Conservation (phyloP, 2,113 vertebrate species). For the Melanocharis versteri region DNA sequence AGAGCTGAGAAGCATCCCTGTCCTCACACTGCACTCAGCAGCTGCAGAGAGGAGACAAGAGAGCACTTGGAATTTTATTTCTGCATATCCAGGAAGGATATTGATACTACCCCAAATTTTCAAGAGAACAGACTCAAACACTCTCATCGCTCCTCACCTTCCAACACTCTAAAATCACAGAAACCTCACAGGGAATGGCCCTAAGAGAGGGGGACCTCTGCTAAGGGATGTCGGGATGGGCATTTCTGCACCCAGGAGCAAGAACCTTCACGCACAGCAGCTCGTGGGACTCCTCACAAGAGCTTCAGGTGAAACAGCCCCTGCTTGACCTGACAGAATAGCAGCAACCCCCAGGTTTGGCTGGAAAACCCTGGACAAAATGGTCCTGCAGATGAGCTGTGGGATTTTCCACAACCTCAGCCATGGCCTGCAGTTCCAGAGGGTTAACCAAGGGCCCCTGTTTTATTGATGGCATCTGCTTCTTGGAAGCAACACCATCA, state of each 20-base stretch:
- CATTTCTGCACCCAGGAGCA: background rate
- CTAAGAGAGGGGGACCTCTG: background rate
- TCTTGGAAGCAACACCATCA: background rate
- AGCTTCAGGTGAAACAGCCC: background rate
- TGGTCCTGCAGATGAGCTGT: background rate
- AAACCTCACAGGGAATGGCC: rapidly evolving
- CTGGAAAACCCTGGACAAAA: background rate
- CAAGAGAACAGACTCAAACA: background rate
- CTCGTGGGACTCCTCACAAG: background rate
- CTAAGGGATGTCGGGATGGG: rapidly evolving
- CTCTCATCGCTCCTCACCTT: background rate
- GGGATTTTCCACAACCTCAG: background rate
- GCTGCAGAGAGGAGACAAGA: background rate
- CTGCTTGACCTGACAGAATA: background rate
- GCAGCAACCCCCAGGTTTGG: background rate
- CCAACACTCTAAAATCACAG: background rate
- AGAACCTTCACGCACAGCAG: background rate
- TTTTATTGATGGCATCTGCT: background rate
- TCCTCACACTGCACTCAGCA: background rate
- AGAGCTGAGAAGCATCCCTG: background rate
- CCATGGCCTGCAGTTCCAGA: rapidly evolving
- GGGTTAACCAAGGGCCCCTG: too few species aligned
- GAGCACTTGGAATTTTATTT: background rate
- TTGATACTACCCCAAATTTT: background rate
- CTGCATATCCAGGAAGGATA: background rate